Conservation (phyloP, 2,888 invertebrate genomes). For the Rhagonycha lutea region DNA sequence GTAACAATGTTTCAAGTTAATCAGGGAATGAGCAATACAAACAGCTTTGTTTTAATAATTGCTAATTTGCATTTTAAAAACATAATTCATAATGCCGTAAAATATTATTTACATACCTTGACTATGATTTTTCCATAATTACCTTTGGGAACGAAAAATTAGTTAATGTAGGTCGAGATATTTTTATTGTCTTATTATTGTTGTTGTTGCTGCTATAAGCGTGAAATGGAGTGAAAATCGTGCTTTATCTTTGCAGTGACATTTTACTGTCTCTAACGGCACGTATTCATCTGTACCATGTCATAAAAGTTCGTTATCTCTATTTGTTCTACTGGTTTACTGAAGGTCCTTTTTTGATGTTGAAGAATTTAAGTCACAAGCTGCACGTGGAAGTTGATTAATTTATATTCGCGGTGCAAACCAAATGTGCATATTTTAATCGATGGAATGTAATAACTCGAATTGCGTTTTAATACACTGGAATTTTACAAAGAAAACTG, state of each 20-base stretch:
- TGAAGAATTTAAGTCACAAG: background rate
- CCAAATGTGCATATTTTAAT: background rate
- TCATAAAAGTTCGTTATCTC: background rate
- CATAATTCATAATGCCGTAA: background rate
- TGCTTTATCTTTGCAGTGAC: background rate
- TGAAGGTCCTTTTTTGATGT: background rate
- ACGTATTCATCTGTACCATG: background rate
- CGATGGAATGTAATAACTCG: background rate
- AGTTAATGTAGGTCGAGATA: background rate
- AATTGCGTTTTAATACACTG: background rate
- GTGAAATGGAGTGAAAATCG: background rate
- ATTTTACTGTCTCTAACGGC: background rate
- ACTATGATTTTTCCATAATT: background rate
- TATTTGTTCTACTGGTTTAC: background rate
- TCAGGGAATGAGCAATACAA: background rate
- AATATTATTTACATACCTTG: background rate
- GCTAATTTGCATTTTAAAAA: background rate
- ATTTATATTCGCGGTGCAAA: background rate
- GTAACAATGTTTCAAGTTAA: background rate
- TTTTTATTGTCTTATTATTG: background rate
- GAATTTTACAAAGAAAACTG: background rate
- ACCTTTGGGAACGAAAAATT: background rate
- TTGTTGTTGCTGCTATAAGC: background rate
- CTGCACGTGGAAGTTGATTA: background rate
- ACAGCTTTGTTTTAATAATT: background rate